Conservation (phyloP, 2,113 vertebrate genomes). For the Ginglymostoma cirratum region DNA sequence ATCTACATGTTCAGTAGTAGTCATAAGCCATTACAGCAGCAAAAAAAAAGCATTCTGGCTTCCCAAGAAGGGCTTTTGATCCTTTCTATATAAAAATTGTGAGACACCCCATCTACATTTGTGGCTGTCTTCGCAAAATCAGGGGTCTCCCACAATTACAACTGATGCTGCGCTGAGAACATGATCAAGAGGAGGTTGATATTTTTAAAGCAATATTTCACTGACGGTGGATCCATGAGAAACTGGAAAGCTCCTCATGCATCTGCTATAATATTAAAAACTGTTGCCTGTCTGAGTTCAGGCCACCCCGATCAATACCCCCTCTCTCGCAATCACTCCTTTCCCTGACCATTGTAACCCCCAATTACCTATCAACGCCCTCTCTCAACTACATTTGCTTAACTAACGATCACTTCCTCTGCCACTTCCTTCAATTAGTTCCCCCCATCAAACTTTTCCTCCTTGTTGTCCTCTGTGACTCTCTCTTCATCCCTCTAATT, state of each 20-base stretch:
- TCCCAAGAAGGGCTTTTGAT: not conserved
- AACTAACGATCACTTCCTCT: not conserved
- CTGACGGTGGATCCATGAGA: not conserved
- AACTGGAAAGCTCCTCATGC: not conserved
- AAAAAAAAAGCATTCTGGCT: not conserved
- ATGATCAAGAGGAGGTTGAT: not conserved
- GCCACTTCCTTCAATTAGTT: not conserved
- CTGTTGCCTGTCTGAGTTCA: not conserved
- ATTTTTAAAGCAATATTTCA: not conserved
- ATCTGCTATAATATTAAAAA: not conserved
- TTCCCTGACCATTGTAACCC: not conserved
- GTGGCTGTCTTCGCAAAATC: not conserved
- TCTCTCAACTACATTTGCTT: not conserved
- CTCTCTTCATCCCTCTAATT: too few species aligned
- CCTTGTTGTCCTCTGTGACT: too few species aligned
- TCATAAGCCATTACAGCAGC: not conserved
- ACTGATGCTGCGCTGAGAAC: not conserved
- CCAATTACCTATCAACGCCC: not conserved
- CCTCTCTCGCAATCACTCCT: not conserved
- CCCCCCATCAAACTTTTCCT: not conserved
- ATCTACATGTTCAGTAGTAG: not conserved
- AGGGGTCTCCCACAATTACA: not conserved
- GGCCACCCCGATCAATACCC: not conserved
- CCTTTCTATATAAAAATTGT: not conserved
- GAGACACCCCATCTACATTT: not conserved